Evolutionary conservation across 1,140 invertebrate genomes (phyloP).

Genomic region (Rhagoletis zephyria): DNA sequence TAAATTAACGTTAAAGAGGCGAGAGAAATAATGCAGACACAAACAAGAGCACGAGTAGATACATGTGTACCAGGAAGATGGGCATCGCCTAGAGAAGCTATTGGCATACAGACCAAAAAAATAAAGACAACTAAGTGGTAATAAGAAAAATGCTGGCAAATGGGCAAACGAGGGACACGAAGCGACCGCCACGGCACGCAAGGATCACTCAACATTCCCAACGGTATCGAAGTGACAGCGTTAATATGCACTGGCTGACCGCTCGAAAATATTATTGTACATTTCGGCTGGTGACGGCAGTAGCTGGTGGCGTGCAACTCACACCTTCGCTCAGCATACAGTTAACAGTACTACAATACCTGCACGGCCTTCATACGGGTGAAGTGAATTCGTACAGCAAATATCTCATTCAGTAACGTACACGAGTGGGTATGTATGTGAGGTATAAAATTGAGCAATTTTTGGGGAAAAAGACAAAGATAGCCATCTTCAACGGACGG

Average conservation of each 20-base stretch:
- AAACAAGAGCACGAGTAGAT: background rate
- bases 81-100: background rate
- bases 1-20: conserved; percentile 46
- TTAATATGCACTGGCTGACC: conserved; percentile 31
- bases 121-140: background rate
- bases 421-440: background rate
- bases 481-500: conserved; percentile 32
- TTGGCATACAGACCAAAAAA: background rate
- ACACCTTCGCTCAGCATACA: background rate
- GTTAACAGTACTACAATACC: background rate
- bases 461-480: conserved; percentile 49
- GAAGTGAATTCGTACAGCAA: conserved; percentile 1
- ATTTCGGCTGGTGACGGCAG: background rate
- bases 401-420: conserved; percentile 26
- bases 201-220: conserved; percentile 52
- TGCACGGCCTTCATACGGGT: background rate
- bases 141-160: background rate
- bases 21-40: conserved; percentile 32
- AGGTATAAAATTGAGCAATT: conserved; percentile 47
- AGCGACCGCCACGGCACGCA: background rate
- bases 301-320: conserved; percentile 44
- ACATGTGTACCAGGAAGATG: conserved; percentile 21
- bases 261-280: conserved; percentile 3
- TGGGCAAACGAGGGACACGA: background rate
- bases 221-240: conserved; percentile 46